A percentile compares a stretch with the other conserved stretches of the same genome.
phyloP scores from a whole-genome alignment of 2,113 vertebrate species.

The Numida meleagris region DNA sequence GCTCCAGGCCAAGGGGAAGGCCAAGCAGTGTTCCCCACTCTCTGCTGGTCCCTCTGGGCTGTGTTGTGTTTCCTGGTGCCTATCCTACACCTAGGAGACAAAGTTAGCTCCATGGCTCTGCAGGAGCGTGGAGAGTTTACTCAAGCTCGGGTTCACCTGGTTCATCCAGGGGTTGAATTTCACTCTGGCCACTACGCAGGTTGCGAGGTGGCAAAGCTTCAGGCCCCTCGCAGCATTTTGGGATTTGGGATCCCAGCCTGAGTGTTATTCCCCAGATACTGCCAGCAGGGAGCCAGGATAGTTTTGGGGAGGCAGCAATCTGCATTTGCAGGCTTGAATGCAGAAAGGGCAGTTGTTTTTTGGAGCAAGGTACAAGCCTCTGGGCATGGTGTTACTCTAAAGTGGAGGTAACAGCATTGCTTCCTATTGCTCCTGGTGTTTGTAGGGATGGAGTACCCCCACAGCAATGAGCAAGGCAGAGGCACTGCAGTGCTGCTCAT shows the following conservation, averaged over 20 bases:
- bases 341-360: background rate
- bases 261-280: background rate
- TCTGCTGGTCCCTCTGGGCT: background rate
- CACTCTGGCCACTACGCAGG: background rate
- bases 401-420: background rate
- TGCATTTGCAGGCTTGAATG: background rate
- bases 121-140: background rate
- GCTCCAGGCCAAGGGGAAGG: background rate
- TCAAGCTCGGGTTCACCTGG: background rate
- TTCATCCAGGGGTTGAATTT: background rate
- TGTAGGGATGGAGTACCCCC: rapidly evolving
- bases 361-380: background rate
- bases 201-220: background rate
- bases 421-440: background rate
- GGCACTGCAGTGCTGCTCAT: background rate
- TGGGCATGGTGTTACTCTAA: background rate
- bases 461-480: background rate
- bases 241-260: background rate
- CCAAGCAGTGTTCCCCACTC: background rate
- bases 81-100: background rate
- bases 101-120: background rate
- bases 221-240: background rate
- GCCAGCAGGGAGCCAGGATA: background rate
- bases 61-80: background rate
- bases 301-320: background rate